A percentile compares a stretch with the other conserved stretches of the same genome.
These are phyloP conservation scores for Pomacea maculata DNA, from an alignment of 1,140 invertebrate genomes.

Conservation along the genomic window DNA sequence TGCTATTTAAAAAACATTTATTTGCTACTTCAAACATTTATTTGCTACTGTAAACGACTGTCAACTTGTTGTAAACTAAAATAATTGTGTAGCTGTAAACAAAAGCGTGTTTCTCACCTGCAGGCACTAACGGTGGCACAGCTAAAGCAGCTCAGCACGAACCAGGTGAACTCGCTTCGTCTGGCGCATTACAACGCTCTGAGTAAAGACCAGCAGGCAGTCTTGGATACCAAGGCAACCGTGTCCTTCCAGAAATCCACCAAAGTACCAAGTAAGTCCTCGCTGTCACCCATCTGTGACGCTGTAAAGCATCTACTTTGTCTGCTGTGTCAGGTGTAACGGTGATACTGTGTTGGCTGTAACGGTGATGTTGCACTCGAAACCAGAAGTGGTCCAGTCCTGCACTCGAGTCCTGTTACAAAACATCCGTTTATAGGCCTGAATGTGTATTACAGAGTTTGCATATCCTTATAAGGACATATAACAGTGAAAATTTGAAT, in stretches of 20 bases:
- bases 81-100: no score
- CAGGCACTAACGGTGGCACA: constrained; percentile 28
- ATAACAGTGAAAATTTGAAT: no score
- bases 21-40: no score
- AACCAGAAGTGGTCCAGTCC: background rate
- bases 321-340: background rate
- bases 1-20: no score
- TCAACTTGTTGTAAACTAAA: no score
- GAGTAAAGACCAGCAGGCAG: constrained; percentile 11
- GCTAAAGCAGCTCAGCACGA: constrained; percentile 24
- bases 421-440: background rate
- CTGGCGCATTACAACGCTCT: constrained; percentile 25
- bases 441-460: no score
- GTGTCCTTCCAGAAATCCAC: constrained; percentile 7
- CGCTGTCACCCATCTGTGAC: background rate
- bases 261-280: background rate
- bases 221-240: constrained; percentile 22
- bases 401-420: background rate
- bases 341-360: background rate
- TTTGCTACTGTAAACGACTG: no score
- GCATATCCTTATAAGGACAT: no score
- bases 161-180: constrained; percentile 30
- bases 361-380: background rate
- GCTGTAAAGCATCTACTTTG: background rate
- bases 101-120: background rate